Evolutionary conservation across 2,113 vertebrate genomes (phyloP).

Genomic region (Girardinichthys multiradiatus): DNA sequence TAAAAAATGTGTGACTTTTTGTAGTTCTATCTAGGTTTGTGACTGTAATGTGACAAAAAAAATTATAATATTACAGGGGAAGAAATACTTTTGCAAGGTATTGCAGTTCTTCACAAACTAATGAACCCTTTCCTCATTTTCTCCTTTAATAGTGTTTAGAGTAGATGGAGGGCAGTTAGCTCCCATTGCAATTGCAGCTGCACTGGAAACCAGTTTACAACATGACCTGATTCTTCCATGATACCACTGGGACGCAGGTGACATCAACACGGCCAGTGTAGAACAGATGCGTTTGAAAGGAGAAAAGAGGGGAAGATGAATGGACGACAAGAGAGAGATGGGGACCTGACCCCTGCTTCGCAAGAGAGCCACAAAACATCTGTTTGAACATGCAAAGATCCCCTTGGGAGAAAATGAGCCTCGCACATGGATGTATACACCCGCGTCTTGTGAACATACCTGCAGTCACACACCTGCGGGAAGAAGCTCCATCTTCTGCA

Average conservation of each 20-base stretch:
- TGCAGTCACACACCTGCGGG: constrained; percentile 24
- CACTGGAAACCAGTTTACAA: constrained; percentile 54
- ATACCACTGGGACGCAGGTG: constrained; percentile 63
- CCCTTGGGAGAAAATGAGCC: constrained; percentile 52
- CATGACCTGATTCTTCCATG: constrained; percentile 65
- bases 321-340: constrained; percentile 19
- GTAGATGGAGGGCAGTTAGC: constrained; percentile 22
- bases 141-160: constrained; percentile 8
- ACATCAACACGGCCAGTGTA: constrained; percentile 53
- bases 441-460: constrained; percentile 25
- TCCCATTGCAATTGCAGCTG: constrained; percentile 35
- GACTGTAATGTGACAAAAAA: neutral
- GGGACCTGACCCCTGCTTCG: constrained; percentile 50
- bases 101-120: neutral
- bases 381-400: constrained; percentile 62
- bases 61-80: too few relatives aligned
- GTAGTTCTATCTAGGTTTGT: neutral
- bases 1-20: neutral
- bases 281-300: constrained; percentile 68
- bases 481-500: constrained; percentile 31
- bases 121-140: neutral
- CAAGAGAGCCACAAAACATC: constrained; percentile 64
- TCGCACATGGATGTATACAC: constrained; percentile 10
- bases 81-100: neutral
- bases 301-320: constrained; percentile 41